Evolutionary conservation across 2,113 vertebrate genomes (phyloP).

Genomic region (Corythaeola cristata): DNA sequence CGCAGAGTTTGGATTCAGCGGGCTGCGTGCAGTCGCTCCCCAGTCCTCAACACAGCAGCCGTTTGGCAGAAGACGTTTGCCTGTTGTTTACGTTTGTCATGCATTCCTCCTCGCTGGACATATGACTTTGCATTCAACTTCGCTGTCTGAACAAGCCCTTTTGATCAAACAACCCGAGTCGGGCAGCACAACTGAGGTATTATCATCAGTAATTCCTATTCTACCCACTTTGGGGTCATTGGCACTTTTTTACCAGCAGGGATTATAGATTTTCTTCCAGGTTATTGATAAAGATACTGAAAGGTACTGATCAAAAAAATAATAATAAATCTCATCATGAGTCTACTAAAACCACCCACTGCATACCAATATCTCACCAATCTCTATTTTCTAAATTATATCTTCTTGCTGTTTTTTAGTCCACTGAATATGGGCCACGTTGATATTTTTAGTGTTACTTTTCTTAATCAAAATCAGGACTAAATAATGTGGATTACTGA

Average conservation of each 20-base stretch:
- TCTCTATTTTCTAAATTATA: not conserved
- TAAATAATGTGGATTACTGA: not conserved
- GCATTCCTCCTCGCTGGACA: not conserved
- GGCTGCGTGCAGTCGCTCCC: not conserved
- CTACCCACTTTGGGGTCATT: not conserved
- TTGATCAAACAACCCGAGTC: not conserved
- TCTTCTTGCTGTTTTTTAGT: not conserved
- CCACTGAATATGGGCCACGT: not conserved
- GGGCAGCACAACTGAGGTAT: not conserved
- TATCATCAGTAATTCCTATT: not conserved
- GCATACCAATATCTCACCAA: not conserved
- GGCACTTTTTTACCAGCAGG: not conserved
- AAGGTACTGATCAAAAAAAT: not conserved
- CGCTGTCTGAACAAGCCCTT: not conserved
- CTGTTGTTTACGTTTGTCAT: not conserved
- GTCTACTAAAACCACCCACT: not conserved
- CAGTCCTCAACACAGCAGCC: not conserved
- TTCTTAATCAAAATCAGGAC: not conserved
- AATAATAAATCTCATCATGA: accelerated
- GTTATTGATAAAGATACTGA: not conserved
- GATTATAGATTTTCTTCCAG: not conserved
- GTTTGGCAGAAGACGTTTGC: not conserved
- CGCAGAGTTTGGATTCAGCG: not conserved
- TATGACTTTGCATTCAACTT: constrained; percentile 45
- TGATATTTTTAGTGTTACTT: not conserved